Evolutionary conservation across 2,113 vertebrate genomes (phyloP), one percentile per base, ranked within the genome.

Genomic region (Thamnaconus septentrionalis): DNA sequence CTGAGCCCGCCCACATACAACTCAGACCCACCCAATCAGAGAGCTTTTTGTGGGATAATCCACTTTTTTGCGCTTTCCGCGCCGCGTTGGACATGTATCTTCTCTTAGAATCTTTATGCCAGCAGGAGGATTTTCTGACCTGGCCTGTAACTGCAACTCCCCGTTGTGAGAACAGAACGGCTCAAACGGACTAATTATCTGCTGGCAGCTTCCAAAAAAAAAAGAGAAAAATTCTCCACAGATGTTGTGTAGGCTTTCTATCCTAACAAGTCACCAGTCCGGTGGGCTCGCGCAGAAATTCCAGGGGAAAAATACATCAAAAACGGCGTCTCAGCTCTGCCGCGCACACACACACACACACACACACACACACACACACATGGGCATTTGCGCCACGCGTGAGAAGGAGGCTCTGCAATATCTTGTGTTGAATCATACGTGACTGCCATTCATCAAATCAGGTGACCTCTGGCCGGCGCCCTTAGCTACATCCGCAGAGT

Each of bases 381-480:
- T 12, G 12, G 44, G 8, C 12, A 46, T 48, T 45, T 0, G 8
- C 46, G 50, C 50, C 0, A 8, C 44, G 45, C 53, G 44, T 8
- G 40, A 5, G 46, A 12, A 63, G 39, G 47, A 41, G 53, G 43
- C 58, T 79, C 55, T 70, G n/a, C 53, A 73, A 54, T 69, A 74
- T 75, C 66, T 81, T 85, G 66, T 71, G 71, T 78, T 75, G 68
- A 71, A 73, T 82, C 77, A 74, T 68, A 68, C 39, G 46, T 77
- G 73, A 79, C 68, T 80, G 80, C 83, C 81, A 89, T 91, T 89
- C 76, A 91, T 91, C 86, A 90, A 81, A 78, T 54, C 42, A 1
- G 4, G 54, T 84, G 90, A 90, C 90, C 90, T 89, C 86, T 85
- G 89, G 87, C 85, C 81, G 31, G 73, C 82, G 85, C 85, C 89